Evolutionary conservation across 2,113 vertebrate species (phyloP).

Genomic region (Silurus meridionalis): DNA sequence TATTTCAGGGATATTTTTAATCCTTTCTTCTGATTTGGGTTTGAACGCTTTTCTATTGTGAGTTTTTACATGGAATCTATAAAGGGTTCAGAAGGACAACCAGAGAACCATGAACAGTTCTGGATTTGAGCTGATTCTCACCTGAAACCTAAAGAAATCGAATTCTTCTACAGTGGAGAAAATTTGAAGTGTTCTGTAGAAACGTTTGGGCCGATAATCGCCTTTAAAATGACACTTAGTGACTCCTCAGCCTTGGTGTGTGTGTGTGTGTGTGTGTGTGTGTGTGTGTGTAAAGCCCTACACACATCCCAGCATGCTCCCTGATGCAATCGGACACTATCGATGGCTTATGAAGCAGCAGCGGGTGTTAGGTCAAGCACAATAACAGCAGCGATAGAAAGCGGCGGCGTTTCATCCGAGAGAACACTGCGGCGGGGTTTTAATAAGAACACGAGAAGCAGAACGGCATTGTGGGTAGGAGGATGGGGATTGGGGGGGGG

Average conservation of each 20-base stretch:
- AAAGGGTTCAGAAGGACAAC: background rate
- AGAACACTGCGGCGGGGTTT: background rate
- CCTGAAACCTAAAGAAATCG: background rate
- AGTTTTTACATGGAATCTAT: background rate
- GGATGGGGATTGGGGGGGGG: background rate
- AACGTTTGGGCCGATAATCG: background rate
- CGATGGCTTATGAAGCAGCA: conserved; percentile 27
- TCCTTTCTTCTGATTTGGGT: too few species aligned
- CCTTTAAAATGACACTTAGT: background rate
- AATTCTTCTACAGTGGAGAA: background rate
- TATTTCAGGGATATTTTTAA: background rate
- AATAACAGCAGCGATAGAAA: conserved; percentile 1
- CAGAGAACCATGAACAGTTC: background rate
- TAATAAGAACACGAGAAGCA: conserved; percentile 23
- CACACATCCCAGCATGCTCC: conserved; percentile 20
- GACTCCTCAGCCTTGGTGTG: background rate
- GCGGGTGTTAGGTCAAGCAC: conserved; percentile 23
- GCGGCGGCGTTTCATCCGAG: background rate
- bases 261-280: background rate
- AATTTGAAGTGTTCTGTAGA: background rate
- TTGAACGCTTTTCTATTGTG: too few species aligned
- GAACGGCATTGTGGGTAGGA: background rate
- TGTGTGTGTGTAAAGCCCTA: conserved; percentile 4
- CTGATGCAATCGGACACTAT: conserved; percentile 11
- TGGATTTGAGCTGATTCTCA: background rate